Evolutionary conservation across 2,113 vertebrate species (phyloP), one percentile per base, ranked within the genome.

Genomic region (Jacana jacana): DNA sequence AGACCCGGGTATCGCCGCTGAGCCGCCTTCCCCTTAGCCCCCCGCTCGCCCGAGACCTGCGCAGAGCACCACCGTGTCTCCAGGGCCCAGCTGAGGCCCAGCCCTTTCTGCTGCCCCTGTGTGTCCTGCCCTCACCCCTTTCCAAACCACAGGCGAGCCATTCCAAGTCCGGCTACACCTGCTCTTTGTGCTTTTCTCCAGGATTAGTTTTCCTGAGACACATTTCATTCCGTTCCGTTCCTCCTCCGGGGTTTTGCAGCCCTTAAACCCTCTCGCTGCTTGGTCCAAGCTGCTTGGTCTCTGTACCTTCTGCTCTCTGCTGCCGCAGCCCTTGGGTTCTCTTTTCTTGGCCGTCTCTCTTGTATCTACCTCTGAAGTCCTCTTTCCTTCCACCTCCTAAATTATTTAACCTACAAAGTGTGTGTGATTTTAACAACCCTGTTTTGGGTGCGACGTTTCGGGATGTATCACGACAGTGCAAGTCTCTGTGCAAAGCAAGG

Each of bases 311-410:
- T 31, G 51, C 87, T 65, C 3, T 19, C 42, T 86, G 52, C 64
- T 28, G 35, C 18, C 13, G 76, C 54, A 77, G 9, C 48, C 25
- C 64, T 39, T 44, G 6, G 7, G 63, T 63, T 78, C 54, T 37
- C 15, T 48, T 77, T 60, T 16, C 8, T 60, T 51, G 78, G 69
- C 48, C 30, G 3, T 27, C 61, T 94, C 70, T 93, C 63, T 69
- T 61, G 15, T 81, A 48, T 89, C 95, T 94, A 91, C 95, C 93
- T 97, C 93, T 83, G 10, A 5, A 61, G 35, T 79, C 68, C 77
- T 68, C 44, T 46, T n/a, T 25, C 69, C 33, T 69, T 91, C 75
- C 70, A 55, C 55, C 75, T 48, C 64, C 70, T 65, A 22, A 85
- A 55, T 70, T 88, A 55, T 81, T 94, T 72, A 52, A 48, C 42